A percentile compares a stretch with the other conserved stretches of the same genome.
Evolutionary conservation across 2,797 vertebrate genomes (phyloP).

Genomic region (Falco naumanni): DNA sequence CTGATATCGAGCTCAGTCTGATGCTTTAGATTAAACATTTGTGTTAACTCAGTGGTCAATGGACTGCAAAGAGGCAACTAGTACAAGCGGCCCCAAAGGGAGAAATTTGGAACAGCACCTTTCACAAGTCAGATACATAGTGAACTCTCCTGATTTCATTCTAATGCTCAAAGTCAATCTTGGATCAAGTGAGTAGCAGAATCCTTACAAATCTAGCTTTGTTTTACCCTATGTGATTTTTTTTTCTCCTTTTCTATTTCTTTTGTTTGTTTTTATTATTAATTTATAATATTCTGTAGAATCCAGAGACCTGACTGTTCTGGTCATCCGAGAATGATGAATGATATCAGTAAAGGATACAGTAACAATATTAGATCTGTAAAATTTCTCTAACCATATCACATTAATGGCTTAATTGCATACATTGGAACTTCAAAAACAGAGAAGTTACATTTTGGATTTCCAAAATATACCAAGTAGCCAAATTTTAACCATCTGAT

Average conservation of each 20-base stretch:
- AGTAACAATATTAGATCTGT: background rate
- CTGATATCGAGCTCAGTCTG: background rate
- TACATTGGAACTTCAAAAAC: background rate
- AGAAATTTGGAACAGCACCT: constrained; percentile 8
- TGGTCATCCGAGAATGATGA: background rate
- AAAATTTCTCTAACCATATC: background rate
- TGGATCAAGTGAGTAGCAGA: background rate
- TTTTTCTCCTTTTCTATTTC: background rate
- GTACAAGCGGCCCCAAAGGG: background rate
- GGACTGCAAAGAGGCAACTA: background rate
- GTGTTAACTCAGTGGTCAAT: constrained; percentile 9
- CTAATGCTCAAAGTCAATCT: background rate
- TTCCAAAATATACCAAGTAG: background rate
- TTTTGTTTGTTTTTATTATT: background rate
- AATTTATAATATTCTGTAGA: background rate
- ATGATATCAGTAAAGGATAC: background rate
- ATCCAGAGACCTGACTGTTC: background rate
- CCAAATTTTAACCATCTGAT: background rate
- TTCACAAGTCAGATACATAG: background rate
- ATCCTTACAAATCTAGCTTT: background rate
- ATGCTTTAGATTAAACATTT: background rate
- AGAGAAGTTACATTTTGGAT: background rate
- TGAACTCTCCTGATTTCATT: background rate
- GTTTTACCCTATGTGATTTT: rapidly evolving
- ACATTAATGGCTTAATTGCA: background rate